Evolutionary conservation across 2,113 vertebrate species (phyloP).

Genomic region (Syngnathus floridae): DNA sequence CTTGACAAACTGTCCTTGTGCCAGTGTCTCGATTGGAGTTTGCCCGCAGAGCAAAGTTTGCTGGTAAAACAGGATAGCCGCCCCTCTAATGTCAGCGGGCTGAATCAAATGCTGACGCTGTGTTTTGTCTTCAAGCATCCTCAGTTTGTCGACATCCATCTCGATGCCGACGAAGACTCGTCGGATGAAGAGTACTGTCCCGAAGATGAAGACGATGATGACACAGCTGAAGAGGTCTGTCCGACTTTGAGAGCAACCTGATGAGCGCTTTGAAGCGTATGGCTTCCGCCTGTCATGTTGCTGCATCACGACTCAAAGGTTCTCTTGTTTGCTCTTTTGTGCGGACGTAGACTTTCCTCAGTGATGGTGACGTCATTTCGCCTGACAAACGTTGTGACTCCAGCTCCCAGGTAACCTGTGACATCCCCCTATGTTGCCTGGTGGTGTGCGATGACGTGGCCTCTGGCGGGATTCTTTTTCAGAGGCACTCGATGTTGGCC

Average conservation of each 20-base stretch:
- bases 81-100: neutral
- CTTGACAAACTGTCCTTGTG: neutral
- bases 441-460: neutral
- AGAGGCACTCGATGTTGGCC: conserved; percentile 5
- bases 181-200: conserved; percentile 96
- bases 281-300: neutral
- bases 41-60: conserved; percentile 10
- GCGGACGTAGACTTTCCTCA: conserved; percentile 72
- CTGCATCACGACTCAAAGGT: neutral
- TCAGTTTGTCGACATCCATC: conserved; percentile 93
- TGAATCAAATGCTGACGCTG: neutral
- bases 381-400: conserved; percentile 67
- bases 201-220: conserved; percentile 93
- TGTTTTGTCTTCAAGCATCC: conserved; percentile 69
- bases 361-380: conserved; percentile 87
- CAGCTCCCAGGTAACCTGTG: neutral
- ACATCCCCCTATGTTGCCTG: neutral
- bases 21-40: conserved; percentile 34
- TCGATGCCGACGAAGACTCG: conserved; percentile 91
- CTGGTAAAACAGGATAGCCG: neutral
- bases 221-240: conserved; percentile 81
- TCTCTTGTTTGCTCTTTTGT: neutral
- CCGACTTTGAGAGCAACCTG: neutral
- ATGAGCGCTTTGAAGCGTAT: neutral
- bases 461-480: neutral